Percentiles rank a stretch among this genome's conserved stretches.
Evolutionary conservation across 2,113 vertebrate genomes (phyloP).

Genomic region (Phyllostomus hastatus): DNA sequence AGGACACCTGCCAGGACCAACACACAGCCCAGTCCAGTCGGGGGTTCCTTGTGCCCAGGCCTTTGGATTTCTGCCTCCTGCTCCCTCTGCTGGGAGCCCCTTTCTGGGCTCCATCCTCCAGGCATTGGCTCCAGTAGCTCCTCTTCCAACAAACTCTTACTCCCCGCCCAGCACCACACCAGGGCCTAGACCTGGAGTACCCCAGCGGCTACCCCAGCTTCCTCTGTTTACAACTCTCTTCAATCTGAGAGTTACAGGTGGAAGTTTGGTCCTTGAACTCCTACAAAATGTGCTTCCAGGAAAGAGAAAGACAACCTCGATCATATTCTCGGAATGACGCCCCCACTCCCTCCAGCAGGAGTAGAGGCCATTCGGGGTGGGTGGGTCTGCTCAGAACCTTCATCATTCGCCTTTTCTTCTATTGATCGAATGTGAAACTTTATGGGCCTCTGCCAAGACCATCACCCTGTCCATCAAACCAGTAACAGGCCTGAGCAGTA

Average conservation of each 20-base stretch:
- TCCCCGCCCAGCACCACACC: neutral
- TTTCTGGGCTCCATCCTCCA: neutral
- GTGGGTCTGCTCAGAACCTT: neutral
- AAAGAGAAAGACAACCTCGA: neutral
- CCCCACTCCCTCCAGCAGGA: neutral
- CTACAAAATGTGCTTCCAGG: neutral
- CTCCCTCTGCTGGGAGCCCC: neutral
- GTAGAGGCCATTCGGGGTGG: accelerated
- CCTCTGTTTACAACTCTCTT: neutral
- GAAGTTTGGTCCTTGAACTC: neutral
- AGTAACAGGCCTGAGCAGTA: neutral
- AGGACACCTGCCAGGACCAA: neutral
- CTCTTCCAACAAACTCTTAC: neutral
- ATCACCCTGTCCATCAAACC: neutral
- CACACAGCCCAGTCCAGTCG: neutral
- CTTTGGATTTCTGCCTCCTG: neutral
- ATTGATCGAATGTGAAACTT: neutral
- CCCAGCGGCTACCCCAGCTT: neutral
- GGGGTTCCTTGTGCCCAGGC: neutral
- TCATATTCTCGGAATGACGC: neutral
- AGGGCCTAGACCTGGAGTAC: neutral
- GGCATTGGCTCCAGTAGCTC: neutral
- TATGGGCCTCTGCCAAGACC: neutral
- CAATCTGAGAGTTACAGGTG: neutral
- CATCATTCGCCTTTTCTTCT: neutral